These are phyloP conservation scores for Hydrochoerus hydrochaeris DNA, from an alignment of 2,113 vertebrate genomes.

Conservation along the genomic window DNA sequence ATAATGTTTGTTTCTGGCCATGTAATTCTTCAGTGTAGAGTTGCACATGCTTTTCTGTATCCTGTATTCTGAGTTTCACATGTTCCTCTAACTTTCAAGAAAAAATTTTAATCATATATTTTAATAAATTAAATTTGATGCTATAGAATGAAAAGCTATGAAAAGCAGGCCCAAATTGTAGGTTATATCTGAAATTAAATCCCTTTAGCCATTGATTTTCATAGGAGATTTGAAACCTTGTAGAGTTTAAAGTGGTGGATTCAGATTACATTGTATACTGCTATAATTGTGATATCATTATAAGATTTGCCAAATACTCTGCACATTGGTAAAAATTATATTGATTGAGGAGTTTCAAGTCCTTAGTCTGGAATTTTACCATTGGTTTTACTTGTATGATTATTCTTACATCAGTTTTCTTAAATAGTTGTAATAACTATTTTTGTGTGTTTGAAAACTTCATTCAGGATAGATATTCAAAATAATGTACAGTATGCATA, in stretches of 20 bases:
- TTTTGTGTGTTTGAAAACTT: background rate
- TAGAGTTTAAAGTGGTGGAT: background rate
- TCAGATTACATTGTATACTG: background rate
- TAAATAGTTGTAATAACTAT: background rate
- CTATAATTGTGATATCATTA: background rate
- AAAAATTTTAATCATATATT: background rate
- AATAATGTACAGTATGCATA: background rate
- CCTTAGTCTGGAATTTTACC: background rate
- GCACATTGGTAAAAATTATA: background rate
- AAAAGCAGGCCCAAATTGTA: background rate
- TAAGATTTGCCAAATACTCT: background rate
- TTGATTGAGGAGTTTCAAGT: background rate
- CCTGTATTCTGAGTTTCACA: background rate
- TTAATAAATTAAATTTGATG: background rate
- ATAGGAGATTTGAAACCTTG: background rate
- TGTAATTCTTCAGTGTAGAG: background rate
- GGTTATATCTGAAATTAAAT: background rate
- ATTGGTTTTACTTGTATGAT: background rate
- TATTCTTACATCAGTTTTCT: background rate
- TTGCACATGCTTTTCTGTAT: rapidly evolving
- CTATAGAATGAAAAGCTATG: background rate
- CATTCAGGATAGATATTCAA: background rate
- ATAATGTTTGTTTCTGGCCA: background rate
- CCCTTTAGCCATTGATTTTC: background rate
- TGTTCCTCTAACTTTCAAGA: background rate